Evolutionary conservation across 2,113 vertebrate species (phyloP).

Genomic region (Origma solitaria): DNA sequence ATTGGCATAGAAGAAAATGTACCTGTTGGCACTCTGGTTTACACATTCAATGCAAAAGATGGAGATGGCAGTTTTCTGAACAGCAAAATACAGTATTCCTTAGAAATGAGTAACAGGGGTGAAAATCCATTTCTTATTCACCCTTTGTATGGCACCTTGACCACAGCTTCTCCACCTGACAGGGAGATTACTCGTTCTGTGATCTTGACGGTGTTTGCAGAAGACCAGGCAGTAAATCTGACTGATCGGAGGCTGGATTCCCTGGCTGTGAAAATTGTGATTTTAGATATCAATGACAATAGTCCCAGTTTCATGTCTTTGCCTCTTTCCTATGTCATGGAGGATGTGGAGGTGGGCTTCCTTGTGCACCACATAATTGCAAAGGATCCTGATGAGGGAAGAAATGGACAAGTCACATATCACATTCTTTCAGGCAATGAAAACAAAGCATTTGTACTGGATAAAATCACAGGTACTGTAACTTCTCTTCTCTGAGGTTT

Average conservation of each 20-base stretch:
- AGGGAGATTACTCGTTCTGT: conserved; percentile 71
- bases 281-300: conserved; percentile 91
- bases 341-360: conserved; percentile 78
- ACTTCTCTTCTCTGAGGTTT: not conserved
- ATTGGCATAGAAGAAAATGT: conserved; percentile 81
- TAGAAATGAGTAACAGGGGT: conserved; percentile 49
- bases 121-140: conserved; percentile 81
- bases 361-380: conserved; percentile 78
- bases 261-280: conserved; percentile 75
- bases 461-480: conserved; percentile 81
- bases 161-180: conserved; percentile 75
- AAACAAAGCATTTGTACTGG: conserved; percentile 74
- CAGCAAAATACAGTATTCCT: conserved; percentile 79
- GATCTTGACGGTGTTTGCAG: conserved; percentile 78
- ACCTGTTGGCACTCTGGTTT: conserved; percentile 74
- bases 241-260: conserved; percentile 69
- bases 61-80: conserved; percentile 82
- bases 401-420: conserved; percentile 78
- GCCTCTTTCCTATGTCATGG: conserved; percentile 63
- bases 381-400: conserved; percentile 82
- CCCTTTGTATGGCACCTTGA: conserved; percentile 77
- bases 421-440: conserved; percentile 80
- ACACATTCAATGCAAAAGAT: conserved; percentile 85
- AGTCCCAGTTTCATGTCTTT: conserved; percentile 78
- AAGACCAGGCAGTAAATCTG: conserved; percentile 74